phyloP scores from a whole-genome alignment of 2,888 invertebrate species.

The Platycheirus albimanus region DNA sequence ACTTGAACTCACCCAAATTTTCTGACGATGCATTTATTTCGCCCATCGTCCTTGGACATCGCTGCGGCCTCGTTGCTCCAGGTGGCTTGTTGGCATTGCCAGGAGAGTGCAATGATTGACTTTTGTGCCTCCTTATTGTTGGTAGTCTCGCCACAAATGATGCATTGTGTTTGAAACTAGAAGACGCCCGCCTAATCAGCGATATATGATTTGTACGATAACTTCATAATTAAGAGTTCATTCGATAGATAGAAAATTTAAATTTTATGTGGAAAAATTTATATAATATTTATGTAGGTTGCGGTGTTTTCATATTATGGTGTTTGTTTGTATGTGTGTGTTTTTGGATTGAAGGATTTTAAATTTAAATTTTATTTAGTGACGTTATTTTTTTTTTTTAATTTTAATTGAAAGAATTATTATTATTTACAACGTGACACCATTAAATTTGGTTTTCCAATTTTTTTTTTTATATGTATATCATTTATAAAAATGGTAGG shows the following conservation, averaged over 20 bases:
- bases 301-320: neutral
- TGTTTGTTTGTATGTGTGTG: conserved; percentile 46
- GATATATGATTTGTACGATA: conserved; percentile 78
- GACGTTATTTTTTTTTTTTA: conserved; percentile 7
- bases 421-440: conserved; percentile 57
- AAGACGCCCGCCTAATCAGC: conserved; percentile 87
- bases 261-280: conserved; percentile 63
- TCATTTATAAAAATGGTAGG: conserved; percentile 23
- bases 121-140: conserved; percentile 92
- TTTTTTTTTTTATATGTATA: conserved; percentile 40
- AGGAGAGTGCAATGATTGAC: conserved; percentile 90
- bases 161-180: conserved; percentile 96
- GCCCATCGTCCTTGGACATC: conserved; percentile 86
- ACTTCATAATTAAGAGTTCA: conserved; percentile 73
- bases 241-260: conserved; percentile 61
- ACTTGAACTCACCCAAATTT: conserved; percentile 86
- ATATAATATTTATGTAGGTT: conserved; percentile 49
- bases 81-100: conserved; percentile 82
- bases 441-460: conserved; percentile 37
- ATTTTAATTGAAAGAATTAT: conserved; percentile 13
- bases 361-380: conserved; percentile 18
- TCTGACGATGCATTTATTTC: conserved; percentile 90
- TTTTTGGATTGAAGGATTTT: conserved; percentile 21
- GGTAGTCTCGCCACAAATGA: conserved; percentile 96
- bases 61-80: conserved; percentile 78